Base-by-base conservation (phyloP, 2,113 vertebrate genomes). In the Irena cyanogastra region DNA sequence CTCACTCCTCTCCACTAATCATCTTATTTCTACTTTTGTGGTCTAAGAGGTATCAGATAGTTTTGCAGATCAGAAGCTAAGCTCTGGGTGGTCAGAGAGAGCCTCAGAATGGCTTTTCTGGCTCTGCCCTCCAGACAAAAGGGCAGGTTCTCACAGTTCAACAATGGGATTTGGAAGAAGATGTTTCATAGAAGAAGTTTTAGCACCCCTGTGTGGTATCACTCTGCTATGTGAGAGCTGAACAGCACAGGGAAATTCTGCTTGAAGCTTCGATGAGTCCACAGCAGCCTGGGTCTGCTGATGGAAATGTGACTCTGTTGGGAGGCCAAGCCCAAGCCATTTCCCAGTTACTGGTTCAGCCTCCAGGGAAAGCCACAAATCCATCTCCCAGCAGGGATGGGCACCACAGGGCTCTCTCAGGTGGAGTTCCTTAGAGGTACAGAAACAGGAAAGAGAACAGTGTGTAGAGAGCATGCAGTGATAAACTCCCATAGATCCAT, bases 131-230 rank as follows among this genome's bases (percentile, higher is more conserved):
- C 27, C 33, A 60, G 80, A 57, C 42, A 35, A 30, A 70, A n/a
- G 52, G 41, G 42, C 54, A 90, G 17, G 20, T 85, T 89, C 75
- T 59, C 54, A 27, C 2, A 60, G 72, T 56, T 2, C 14, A 90
- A 83, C 83, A 87, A 72, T 31, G 52, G 70, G 81, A 63, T 83
- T 87, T 93, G 83, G 66, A 71, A 87, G 75, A 88, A 84, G 75
- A 92, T 75, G 72, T 68, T 92, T 90, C 84, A 97, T 97, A 97
- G 87, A 94, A 98, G 98, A 97, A 98, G 98, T 98, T 98, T 98
- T 97, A 98, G 98, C 98, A 98, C 98, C 98, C 98, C 98, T 98
- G 87, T 98, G 98, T 98, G 98, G 98, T 96, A 97, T 97, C 64
- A 95, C 84, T 90, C 90, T 98, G 98, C 94, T 95, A 96, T 95